Evolutionary conservation across 53 echinoderm and acorn worm genomes (phyloP).

Genomic region (Patiria pectinifera): DNA sequence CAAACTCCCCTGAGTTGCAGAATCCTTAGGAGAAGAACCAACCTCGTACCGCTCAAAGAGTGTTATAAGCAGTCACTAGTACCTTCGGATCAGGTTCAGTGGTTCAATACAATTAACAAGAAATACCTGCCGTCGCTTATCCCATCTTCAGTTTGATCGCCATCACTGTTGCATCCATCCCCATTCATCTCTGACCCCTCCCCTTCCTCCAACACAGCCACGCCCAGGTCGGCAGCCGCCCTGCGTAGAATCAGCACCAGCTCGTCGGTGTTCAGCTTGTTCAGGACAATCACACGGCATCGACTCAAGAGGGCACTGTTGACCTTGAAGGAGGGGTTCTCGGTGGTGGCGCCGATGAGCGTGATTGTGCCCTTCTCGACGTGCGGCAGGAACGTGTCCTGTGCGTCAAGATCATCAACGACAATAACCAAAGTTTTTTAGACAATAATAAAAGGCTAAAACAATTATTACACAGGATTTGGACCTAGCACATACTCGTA

Average conservation of each 20-base stretch:
- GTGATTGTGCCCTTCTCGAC: slow-evolving; percentile 96
- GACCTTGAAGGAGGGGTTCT: slow-evolving; percentile 96
- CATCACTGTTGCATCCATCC: background rate
- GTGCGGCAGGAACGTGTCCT: slow-evolving; percentile 95
- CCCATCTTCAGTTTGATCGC: slow-evolving; percentile 22
- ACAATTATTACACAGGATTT: background rate
- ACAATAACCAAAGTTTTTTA: background rate
- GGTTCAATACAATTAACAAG: background rate
- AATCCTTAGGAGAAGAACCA: no score
- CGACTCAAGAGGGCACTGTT: slow-evolving; percentile 95
- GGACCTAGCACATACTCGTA: no score
- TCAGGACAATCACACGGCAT: slow-evolving; percentile 86
- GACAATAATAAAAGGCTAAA: background rate
- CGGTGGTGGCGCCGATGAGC: slow-evolving; percentile 95
- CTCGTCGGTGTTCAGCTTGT: slow-evolving; percentile 79
- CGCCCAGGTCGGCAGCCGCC: slow-evolving; percentile 60
- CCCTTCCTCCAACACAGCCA: slow-evolving; percentile 56
- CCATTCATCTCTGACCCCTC: background rate
- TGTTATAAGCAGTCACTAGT: no score
- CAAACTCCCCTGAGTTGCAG: no score
- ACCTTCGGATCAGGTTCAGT: background rate
- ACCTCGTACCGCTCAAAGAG: no score
- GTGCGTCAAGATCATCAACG: background rate
- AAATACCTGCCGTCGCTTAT: background rate
- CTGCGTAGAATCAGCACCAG: slow-evolving; percentile 74